These are phyloP conservation scores for Leuctra nigra DNA, from an alignment of 2,888 invertebrate genomes.

Conservation along the genomic window DNA sequence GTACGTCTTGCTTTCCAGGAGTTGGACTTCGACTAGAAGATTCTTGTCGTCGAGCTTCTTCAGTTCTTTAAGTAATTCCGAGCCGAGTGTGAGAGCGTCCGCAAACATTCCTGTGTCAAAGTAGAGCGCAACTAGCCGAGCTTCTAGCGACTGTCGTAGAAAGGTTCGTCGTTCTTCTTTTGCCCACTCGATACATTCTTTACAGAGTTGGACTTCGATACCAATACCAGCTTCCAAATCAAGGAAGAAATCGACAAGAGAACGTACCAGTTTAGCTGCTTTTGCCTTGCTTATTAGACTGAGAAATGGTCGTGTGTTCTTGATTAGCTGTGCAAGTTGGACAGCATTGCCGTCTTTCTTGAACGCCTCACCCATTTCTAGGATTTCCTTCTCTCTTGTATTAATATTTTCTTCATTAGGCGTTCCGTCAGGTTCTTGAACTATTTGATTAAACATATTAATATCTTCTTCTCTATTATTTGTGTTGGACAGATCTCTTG, in stretches of 20 bases:
- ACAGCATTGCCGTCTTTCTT: constrained; percentile 92
- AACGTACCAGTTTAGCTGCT: constrained; percentile 95
- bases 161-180: constrained; percentile 96
- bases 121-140: constrained; percentile 89
- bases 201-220: constrained; percentile 83
- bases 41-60: constrained; percentile 99
- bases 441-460: constrained; percentile 67
- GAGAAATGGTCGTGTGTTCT: constrained; percentile 91
- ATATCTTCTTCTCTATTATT: constrained; percentile 71
- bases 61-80: constrained; percentile 84
- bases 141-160: constrained; percentile 91
- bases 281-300: constrained; percentile 96
- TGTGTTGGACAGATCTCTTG: constrained; percentile 66
- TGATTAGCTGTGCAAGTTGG: constrained; percentile 86
- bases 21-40: constrained; percentile 93
- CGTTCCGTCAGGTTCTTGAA: constrained; percentile 65
- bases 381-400: constrained; percentile 87
- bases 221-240: constrained; percentile 96
- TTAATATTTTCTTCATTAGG: constrained; percentile 88
- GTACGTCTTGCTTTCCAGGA: constrained; percentile 97
- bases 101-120: constrained; percentile 86
- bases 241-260: constrained; percentile 94
- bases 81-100: constrained; percentile 77
- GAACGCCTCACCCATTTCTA: constrained; percentile 85
- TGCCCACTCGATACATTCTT: constrained; percentile 99